These are phyloP conservation scores for Grapholita molesta DNA, from an alignment of 1,140 invertebrate species.

Conservation along the genomic window DNA sequence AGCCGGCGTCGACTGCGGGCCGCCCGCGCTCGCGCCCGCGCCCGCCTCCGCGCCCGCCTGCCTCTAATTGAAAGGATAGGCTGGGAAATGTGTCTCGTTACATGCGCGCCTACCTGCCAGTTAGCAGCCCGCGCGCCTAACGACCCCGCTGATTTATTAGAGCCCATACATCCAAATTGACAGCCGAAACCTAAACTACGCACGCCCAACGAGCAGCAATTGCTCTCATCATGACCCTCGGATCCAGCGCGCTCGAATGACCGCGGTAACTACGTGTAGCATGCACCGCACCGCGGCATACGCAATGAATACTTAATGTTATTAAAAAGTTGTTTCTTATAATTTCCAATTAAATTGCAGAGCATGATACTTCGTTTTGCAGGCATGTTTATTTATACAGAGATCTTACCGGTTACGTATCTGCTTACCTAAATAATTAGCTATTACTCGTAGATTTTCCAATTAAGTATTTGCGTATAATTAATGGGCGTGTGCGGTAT, in stretches of 20 bases:
- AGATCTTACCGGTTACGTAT: slow-evolving; percentile 1
- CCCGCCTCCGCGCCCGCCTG: slow-evolving; percentile 29
- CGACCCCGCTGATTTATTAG: slow-evolving; percentile 59
- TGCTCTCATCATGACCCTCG: background rate
- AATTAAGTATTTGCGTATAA: slow-evolving; percentile 69
- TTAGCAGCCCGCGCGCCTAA: slow-evolving; percentile 33
- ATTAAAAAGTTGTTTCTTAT: slow-evolving; percentile 1
- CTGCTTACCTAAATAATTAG: slow-evolving; percentile 12
- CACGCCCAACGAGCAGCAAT: background rate
- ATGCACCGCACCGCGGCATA: background rate
- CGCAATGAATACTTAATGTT: background rate
- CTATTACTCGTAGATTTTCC: slow-evolving; percentile 69
- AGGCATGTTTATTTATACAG: background rate
- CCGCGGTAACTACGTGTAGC: background rate
- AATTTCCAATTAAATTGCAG: slow-evolving; percentile 2
- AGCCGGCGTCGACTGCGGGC: slow-evolving; percentile 42
- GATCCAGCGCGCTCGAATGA: slow-evolving; percentile 6
- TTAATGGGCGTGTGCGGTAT: slow-evolving; percentile 71
- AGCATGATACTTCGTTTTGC: background rate
- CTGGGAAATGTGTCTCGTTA: slow-evolving; percentile 66
- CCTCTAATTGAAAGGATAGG: slow-evolving; percentile 67
- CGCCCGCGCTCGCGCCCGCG: slow-evolving; percentile 23
- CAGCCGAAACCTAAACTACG: slow-evolving; percentile 32
- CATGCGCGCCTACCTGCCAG: slow-evolving; percentile 36
- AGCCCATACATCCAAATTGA: slow-evolving; percentile 50